A percentile compares a stretch with the other conserved stretches of the same genome.
phyloP scores from a whole-genome alignment of 1,140 invertebrate species.

The Aphis gossypii region DNA sequence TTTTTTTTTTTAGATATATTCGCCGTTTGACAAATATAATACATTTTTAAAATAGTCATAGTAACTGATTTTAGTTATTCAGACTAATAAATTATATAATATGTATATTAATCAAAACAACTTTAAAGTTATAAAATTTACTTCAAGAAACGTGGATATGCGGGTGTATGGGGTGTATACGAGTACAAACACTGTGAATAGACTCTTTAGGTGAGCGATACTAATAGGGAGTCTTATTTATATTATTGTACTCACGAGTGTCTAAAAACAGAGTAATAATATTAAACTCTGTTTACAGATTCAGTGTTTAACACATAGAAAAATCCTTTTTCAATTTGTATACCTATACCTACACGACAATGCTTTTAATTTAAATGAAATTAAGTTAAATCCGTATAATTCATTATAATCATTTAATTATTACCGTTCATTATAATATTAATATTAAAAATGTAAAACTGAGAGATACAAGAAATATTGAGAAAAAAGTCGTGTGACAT shows the following conservation, averaged over 20 bases:
- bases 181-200: too few species aligned
- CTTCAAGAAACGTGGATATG: too few species aligned
- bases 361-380: background rate
- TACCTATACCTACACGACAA: background rate
- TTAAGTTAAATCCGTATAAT: background rate
- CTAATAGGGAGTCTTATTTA: too few species aligned
- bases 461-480: background rate
- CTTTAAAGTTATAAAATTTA: too few species aligned
- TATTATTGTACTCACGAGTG: background rate
- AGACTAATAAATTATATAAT: background rate
- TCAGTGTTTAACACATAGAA: background rate
- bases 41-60: background rate
- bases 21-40: too few species aligned
- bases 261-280: background rate
- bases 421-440: background rate
- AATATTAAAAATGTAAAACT: background rate
- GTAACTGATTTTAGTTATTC: background rate
- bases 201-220: too few species aligned
- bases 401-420: background rate
- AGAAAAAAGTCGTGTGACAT: background rate
- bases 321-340: background rate
- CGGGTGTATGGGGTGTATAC: background rate
- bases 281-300: background rate
- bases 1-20: too few species aligned
- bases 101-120: background rate